Conservation (phyloP, 2,888 invertebrate species). For the Apodemia hepburni region DNA sequence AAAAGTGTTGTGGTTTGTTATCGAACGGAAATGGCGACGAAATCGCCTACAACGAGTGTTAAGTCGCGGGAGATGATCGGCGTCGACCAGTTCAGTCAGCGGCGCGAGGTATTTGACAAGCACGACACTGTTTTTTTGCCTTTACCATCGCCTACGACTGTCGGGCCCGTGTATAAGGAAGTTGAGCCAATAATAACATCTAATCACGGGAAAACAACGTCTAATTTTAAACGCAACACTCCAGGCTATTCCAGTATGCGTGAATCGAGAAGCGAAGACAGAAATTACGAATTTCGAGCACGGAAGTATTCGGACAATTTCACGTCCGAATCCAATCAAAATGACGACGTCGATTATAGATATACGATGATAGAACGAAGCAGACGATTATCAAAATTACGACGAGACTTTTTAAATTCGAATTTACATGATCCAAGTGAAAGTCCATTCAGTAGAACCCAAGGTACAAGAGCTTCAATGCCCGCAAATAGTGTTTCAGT, state of each 20-base stretch:
- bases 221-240: slow-evolving; percentile 69
- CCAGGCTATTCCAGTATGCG: slow-evolving; percentile 71
- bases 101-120: slow-evolving; percentile 74
- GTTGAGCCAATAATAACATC: slow-evolving; percentile 65
- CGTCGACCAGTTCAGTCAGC: slow-evolving; percentile 72
- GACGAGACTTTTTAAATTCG: slow-evolving; percentile 66
- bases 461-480: slow-evolving; percentile 60
- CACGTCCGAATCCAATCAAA: slow-evolving; percentile 65
- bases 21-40: slow-evolving; percentile 74
- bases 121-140: slow-evolving; percentile 74
- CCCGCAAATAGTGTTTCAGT: slow-evolving; percentile 52
- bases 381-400: slow-evolving; percentile 62
- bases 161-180: slow-evolving; percentile 49
- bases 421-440: slow-evolving; percentile 65
- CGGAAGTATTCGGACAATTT: slow-evolving; percentile 73
- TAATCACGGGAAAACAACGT: slow-evolving; percentile 68
- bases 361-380: slow-evolving; percentile 66
- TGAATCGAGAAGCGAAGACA: slow-evolving; percentile 60
- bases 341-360: slow-evolving; percentile 68
- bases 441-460: slow-evolving; percentile 50
- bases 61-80: slow-evolving; percentile 75
- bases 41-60: slow-evolving; percentile 72
- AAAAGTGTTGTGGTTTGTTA: slow-evolving; percentile 76
- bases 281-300: slow-evolving; percentile 58
- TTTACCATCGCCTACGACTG: slow-evolving; percentile 51